Evolutionary conservation across 2,797 vertebrate species (phyloP), one percentile per base, ranked within the genome.

Genomic region (Sebastes cheni): DNA sequence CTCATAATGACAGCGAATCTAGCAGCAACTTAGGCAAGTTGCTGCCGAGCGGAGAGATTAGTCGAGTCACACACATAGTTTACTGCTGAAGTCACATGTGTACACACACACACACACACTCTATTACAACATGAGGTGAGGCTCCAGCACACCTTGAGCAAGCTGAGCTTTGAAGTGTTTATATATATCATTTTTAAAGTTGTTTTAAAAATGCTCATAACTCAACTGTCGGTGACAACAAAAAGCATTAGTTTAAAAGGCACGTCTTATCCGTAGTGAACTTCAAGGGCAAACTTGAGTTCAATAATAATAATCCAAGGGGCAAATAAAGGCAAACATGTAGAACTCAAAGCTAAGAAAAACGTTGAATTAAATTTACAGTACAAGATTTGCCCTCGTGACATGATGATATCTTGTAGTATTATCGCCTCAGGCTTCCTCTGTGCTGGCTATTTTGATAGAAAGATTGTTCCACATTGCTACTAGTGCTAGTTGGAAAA

Each of bases 11-110:
- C 74, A 71, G 75, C 54, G 4, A 62, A 69, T 56, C 39, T 4
- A 50, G 36, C 77, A 81, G 61, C 20, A 25, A 50, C 67, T 32
- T 20, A 83, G 69, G 81, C 78, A 75, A 42, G 77, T 68, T 62
- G 67, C 64, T 72, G 76, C 52, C 67, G 67, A 80, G 77, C 9
- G 11, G 72, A 54, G 29, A 79, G 77, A 90, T 83, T 36, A 77
- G 78, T 77, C 1, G 13, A 75, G 59, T 86, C 62, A 67, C 86
- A 83, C 71, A 67, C 86, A 91, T 85, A 91, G 71, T 70, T 92
- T 83, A 75, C 78, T 80, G 87, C 80, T 86, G 80, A 80, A 42
- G 76, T 89, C 89, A 88, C 85, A 50, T 13, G 14, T 50, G 56
- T 32, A 58, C 74, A 78, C 74, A 78, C 66, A 25, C 32, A 25